Base-by-base conservation (phyloP, 2,888 invertebrate species). In the Conomelus anceps region DNA sequence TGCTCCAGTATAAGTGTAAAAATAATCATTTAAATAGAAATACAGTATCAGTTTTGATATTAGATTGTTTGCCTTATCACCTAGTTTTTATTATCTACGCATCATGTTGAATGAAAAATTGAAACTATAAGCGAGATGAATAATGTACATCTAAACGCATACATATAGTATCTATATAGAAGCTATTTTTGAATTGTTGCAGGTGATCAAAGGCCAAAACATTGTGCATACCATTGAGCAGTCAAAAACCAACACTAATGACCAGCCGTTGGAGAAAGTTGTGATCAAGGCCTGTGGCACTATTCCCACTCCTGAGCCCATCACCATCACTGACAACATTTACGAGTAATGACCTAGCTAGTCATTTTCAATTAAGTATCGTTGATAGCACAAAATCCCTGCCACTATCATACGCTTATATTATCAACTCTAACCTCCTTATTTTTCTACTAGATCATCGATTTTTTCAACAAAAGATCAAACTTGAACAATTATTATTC, bases 191-290 rank as follows among this genome's bases (percentile, higher is more conserved):
- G 4, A 63, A n/a, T 11, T 88, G n/a, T 90, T 89, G 88, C 86
- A 91, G 91, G 91, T 91, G 17, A 85, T 91, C 20, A 90, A 91
- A 85, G 92, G 92, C 92, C 95, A 98, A 97, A 94, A 96, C 93
- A 94, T 98, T 89, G 96, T 99, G 1, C 95, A 97, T 90, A 96
- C 96, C 93, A 97, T 99, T 92, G 99, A 99, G 93, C 94, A 93
- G 29, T 93, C 94, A 1, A 93, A 94, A 89, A 98, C 98, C n/a
- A 96, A 96, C 92, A 93, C 94, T 84, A 95, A 97, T 91, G 98
- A 99, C 93, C 96, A 95, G 91, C 99, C 99, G n/a, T 93, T 93
- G 22, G 95, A 96, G 92, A 98, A 98, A 93, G 97, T 99, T 85
- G 94, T 96, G 23, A 98, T 99, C 92, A 95, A 94, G 17, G 96